Evolutionary conservation across 2,797 vertebrate species (phyloP).

Genomic region (Lerista edwardsae): DNA sequence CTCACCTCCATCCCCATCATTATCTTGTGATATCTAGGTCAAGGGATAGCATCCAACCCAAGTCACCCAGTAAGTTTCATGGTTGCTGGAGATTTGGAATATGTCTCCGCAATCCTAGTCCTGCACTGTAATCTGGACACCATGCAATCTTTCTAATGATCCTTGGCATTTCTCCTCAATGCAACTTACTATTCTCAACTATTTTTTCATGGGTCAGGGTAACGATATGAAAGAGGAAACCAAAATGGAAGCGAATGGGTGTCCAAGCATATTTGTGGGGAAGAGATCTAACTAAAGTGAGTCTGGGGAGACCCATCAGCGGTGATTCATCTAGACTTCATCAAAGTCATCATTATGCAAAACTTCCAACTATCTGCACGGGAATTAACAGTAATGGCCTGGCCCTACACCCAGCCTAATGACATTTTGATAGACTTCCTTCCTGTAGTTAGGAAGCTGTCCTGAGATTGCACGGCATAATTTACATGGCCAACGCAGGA

Average conservation of each 20-base stretch:
- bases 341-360: conserved; percentile 46
- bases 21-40: no score
- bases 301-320: conserved; percentile 45
- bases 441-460: conserved; percentile 38
- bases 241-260: conserved; percentile 39
- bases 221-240: not conserved
- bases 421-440: conserved; percentile 64
- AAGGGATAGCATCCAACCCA: no score
- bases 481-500: conserved; percentile 53
- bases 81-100: no score
- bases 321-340: conserved; percentile 48
- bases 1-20: no score
- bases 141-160: not conserved
- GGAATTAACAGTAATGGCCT: conserved; percentile 36
- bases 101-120: no score
- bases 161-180: not conserved
- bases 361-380: conserved; percentile 38
- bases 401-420: conserved; percentile 4
- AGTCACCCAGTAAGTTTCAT: no score
- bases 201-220: accelerated
- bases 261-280: not conserved
- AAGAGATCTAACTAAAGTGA: conserved; percentile 18
- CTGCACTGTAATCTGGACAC: no score
- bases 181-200: not conserved
- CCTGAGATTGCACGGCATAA: conserved; percentile 36